These are phyloP conservation scores for Scaptomyza montana DNA, from an alignment of 1,140 invertebrate species.

Conservation along the genomic window DNA sequence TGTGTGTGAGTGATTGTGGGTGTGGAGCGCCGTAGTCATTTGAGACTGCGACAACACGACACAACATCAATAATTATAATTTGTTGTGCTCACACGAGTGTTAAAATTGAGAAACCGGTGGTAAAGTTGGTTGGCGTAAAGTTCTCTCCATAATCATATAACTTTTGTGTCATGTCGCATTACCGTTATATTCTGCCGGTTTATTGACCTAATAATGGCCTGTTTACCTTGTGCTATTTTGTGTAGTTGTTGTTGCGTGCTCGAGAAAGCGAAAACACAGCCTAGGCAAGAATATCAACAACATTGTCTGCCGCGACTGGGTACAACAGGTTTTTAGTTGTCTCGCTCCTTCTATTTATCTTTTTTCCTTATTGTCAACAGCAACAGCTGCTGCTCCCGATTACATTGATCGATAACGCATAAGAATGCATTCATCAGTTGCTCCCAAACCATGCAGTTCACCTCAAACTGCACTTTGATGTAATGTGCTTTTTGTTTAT, in stretches of 20 bases:
- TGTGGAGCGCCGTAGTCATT: constrained; percentile 50
- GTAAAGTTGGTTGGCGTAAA: constrained; percentile 14
- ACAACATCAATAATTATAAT: constrained; percentile 33
- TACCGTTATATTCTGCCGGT: constrained; percentile 16
- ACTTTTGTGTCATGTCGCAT: not conserved
- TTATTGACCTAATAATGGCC: constrained; percentile 30
- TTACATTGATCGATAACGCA: constrained; percentile 41
- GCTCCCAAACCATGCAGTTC: constrained; percentile 40
- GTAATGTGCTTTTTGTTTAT: constrained; percentile 39
- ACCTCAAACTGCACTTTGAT: constrained; percentile 50
- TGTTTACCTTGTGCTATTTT: constrained; percentile 68
- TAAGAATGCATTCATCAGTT: constrained; percentile 24
- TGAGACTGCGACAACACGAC: constrained; percentile 35
- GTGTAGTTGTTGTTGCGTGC: constrained; percentile 14
- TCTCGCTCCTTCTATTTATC: constrained; percentile 10
- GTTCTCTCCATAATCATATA: constrained; percentile 10
- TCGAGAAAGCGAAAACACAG: constrained; percentile 65
- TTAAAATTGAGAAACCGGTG: constrained; percentile 4
- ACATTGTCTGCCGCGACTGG: constrained; percentile 16
- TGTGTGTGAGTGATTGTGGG: constrained; percentile 16
- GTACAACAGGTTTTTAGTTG: constrained; percentile 46
- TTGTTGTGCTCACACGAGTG: constrained; percentile 13
- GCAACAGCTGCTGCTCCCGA: constrained; percentile 32
- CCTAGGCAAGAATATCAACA: constrained; percentile 35
- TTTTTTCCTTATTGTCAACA: not conserved